phyloP scores from a whole-genome alignment of 1,140 invertebrate genomes.

The Medauroidea extradentata region DNA sequence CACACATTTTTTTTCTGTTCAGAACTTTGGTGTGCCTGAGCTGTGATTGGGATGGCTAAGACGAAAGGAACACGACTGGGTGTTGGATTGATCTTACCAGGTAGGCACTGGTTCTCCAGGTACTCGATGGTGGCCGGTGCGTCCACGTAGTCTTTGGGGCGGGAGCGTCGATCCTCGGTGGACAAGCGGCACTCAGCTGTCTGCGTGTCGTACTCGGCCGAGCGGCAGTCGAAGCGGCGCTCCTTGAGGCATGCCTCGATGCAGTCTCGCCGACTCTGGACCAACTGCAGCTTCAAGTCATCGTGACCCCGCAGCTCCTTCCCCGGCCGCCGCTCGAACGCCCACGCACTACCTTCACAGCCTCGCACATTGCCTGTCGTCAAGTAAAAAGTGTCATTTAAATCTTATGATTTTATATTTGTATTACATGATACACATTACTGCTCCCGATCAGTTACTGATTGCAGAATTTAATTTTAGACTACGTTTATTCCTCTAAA shows the following conservation, averaged over 20 bases:
- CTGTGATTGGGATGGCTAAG: background rate
- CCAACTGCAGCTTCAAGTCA: conserved; percentile 36
- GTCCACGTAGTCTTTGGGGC: conserved; percentile 40
- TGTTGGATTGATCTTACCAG: conserved; percentile 14
- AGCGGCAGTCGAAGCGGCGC: conserved; percentile 42
- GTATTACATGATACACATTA: too few relatives aligned
- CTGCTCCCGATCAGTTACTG: too few relatives aligned
- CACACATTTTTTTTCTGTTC: too few relatives aligned
- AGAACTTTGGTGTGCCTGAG: too few relatives aligned
- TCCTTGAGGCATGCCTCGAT: conserved; percentile 45
- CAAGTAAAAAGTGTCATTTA: too few relatives aligned
- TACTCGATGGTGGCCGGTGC: conserved; percentile 44
- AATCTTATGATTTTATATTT: too few relatives aligned
- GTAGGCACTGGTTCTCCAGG: conserved; percentile 49
- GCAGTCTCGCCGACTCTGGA: conserved; percentile 45
- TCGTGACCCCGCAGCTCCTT: conserved; percentile 44
- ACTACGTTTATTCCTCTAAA: too few relatives aligned
- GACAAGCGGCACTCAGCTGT: conserved; percentile 45
- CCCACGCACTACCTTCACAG: conserved; percentile 46
- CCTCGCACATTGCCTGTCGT: conserved; percentile 20
- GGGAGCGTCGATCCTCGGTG: conserved; percentile 40
- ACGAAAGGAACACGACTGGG: background rate
- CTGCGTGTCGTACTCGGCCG: conserved; percentile 47
- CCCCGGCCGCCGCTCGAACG: conserved; percentile 48
- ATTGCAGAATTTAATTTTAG: too few relatives aligned